phyloP scores from a whole-genome alignment of 2,113 vertebrate species.

The Pollimyrus isidori region DNA sequence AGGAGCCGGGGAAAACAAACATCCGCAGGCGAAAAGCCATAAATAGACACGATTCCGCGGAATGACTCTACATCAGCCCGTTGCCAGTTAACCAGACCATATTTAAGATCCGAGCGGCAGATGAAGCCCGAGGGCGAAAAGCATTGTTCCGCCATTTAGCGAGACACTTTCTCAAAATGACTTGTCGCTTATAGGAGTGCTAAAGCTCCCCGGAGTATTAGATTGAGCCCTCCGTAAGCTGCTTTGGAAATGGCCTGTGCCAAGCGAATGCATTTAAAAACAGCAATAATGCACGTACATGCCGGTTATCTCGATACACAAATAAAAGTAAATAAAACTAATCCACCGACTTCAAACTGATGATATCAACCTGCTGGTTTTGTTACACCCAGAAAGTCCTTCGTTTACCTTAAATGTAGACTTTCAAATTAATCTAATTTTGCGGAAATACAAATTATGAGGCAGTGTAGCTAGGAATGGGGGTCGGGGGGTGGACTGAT shows the following conservation, averaged over 20 bases:
- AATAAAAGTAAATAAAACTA: not conserved
- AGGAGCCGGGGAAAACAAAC: not conserved
- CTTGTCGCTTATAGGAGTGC: not conserved
- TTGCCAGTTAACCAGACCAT: not conserved
- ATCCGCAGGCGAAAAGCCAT: not conserved
- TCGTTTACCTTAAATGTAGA: not conserved
- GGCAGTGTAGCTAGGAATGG: not conserved
- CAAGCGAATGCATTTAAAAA: not conserved
- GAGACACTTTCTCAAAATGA: not conserved
- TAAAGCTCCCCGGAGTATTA: not conserved
- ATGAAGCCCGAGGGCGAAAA: not conserved
- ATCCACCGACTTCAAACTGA: not conserved
- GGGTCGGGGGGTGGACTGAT: not conserved
- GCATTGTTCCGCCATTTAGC: not conserved
- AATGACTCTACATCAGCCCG: not conserved
- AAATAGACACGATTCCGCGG: not conserved
- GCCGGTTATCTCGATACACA: not conserved
- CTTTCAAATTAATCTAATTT: not conserved
- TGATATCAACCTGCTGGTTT: not conserved
- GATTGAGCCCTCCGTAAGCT: not conserved
- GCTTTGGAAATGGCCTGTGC: not conserved
- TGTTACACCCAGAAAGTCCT: not conserved
- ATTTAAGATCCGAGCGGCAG: slow-evolving; percentile 8
- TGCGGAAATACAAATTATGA: not conserved
- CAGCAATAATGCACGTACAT: not conserved